Evolutionary conservation across 1,140 invertebrate genomes (phyloP).

Genomic region (Drosophila prosaltans): DNA sequence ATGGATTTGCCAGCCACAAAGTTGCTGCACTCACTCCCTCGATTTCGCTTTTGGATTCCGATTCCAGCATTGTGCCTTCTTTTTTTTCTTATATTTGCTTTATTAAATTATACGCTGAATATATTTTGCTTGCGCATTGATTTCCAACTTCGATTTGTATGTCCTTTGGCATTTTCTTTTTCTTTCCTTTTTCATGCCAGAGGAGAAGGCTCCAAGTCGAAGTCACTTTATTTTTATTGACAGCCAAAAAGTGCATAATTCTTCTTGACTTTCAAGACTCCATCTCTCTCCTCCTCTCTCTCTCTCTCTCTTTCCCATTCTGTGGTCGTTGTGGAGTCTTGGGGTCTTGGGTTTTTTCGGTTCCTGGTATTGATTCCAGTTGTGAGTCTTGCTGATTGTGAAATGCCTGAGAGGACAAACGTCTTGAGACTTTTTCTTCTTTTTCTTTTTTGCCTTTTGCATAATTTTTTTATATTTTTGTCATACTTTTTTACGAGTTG

Average conservation of each 20-base stretch:
- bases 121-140: slow-evolving; percentile 80
- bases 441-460: slow-evolving; percentile 51
- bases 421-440: slow-evolving; percentile 68
- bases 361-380: no score
- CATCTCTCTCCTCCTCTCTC: slow-evolving; percentile 21
- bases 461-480: slow-evolving; percentile 41
- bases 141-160: slow-evolving; percentile 77
- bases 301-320: slow-evolving; percentile 28
- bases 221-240: slow-evolving; percentile 81
- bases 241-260: slow-evolving; percentile 80
- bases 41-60: slow-evolving; percentile 27
- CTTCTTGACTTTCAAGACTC: slow-evolving; percentile 63
- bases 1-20: slow-evolving; percentile 57
- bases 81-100: slow-evolving; percentile 62
- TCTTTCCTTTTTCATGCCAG: slow-evolving; percentile 25
- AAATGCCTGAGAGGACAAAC: slow-evolving; percentile 25
- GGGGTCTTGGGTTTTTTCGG: background rate
- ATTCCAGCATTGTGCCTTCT: slow-evolving; percentile 52
- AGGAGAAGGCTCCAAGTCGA: slow-evolving; percentile 46
- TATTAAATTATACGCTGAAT: slow-evolving; percentile 83
- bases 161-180: slow-evolving; percentile 67
- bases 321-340: slow-evolving; percentile 14
- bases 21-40: slow-evolving; percentile 16
- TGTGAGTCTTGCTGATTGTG: background rate
- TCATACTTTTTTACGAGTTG: slow-evolving; percentile 49